phyloP scores from a whole-genome alignment of 2,888 invertebrate species.

The Apantesis nais region DNA sequence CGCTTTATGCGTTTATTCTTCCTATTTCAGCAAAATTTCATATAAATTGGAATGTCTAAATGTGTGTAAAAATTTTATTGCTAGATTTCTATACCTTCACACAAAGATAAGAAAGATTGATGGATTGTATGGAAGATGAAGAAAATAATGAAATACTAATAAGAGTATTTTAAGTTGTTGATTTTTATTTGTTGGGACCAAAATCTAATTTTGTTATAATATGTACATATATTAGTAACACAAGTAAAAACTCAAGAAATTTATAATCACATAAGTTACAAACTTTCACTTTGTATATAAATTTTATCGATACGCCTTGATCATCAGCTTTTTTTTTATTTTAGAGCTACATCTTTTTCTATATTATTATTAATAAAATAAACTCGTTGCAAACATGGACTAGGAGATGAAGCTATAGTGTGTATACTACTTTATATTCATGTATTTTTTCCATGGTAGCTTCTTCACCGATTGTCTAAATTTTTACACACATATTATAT shows the following conservation, averaged over 20 bases:
- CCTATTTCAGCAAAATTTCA: not conserved
- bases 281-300: conserved; percentile 37
- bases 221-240: conserved; percentile 15
- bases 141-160: not conserved
- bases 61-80: not conserved
- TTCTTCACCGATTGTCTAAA: too few relatives aligned
- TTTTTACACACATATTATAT: too few relatives aligned
- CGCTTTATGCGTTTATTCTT: not conserved
- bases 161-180: not conserved
- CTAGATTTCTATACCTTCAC: not conserved
- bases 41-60: not conserved
- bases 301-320: conserved; percentile 18
- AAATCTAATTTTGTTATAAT: conserved; percentile 2
- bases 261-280: conserved; percentile 27
- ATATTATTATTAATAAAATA: conserved; percentile 36
- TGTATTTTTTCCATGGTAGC: not conserved
- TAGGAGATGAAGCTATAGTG: conserved; percentile 21
- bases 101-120: not conserved
- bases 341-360: conserved; percentile 17
- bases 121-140: not conserved
- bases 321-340: conserved; percentile 35
- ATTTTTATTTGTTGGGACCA: not conserved
- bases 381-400: conserved; percentile 31
- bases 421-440: conserved; percentile 2
- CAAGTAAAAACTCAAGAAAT: conserved; percentile 21